Conservation (phyloP, 2,797 vertebrate genomes). For the Oreonectes daqikongensis region DNA sequence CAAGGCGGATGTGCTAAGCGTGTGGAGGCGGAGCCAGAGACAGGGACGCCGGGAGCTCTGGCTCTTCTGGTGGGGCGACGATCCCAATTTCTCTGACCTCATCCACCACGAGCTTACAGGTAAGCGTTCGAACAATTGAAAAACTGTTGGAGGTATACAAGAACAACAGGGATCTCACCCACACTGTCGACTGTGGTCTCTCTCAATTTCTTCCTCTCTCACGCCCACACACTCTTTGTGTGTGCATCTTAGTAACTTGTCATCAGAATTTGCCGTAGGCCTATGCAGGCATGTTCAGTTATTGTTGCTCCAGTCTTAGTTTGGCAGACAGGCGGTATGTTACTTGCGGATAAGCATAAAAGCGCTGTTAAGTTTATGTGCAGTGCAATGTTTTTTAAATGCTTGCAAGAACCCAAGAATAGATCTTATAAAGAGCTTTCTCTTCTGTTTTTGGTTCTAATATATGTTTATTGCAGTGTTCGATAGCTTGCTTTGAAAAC, state of each 20-base stretch:
- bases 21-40: constrained; percentile 93
- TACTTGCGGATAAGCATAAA: constrained; percentile 8
- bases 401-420: not conserved
- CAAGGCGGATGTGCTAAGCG: constrained; percentile 93
- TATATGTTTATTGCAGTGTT: not conserved
- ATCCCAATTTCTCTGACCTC: constrained; percentile 92
- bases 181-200: constrained; percentile 24
- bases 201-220: constrained; percentile 38
- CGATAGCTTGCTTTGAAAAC: not conserved
- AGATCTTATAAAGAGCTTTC: not conserved
- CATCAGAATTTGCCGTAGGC: constrained; percentile 37
- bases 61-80: constrained; percentile 99
- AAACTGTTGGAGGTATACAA: not conserved
- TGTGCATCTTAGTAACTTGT: constrained; percentile 34
- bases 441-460: not conserved
- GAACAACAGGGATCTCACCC: constrained; percentile 9
- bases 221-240: constrained; percentile 31
- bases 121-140: constrained; percentile 62
- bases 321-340: not conserved
- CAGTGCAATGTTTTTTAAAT: constrained; percentile 16
- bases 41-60: constrained; percentile 95
- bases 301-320: constrained; percentile 22
- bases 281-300: constrained; percentile 26
- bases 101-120: constrained; percentile 95
- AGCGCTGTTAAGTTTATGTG: constrained; percentile 11